Conservation (phyloP, 2,888 invertebrate species). For the Melanotus villosus region DNA sequence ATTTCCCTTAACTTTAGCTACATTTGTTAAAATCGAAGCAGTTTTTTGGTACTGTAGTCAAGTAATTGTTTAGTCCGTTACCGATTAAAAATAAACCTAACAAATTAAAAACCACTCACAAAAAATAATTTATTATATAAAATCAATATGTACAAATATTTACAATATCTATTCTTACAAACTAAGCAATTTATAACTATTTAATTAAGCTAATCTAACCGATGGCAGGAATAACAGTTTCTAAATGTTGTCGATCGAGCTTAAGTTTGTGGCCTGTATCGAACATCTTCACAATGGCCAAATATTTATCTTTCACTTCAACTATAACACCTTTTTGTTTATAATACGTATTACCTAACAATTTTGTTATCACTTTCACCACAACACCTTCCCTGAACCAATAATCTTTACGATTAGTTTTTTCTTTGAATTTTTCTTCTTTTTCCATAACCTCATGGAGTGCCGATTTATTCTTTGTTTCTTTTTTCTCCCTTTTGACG, state of each 20-base stretch:
- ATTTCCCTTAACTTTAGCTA: no score
- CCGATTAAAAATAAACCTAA: no score
- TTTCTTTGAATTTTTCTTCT: constrained; percentile 84
- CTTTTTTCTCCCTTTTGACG: constrained; percentile 52
- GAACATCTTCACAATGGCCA: constrained; percentile 82
- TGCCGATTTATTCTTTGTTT: constrained; percentile 69
- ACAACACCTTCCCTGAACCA: constrained; percentile 90
- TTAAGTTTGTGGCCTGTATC: constrained; percentile 85
- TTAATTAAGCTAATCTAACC: no score
- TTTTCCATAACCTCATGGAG: constrained; percentile 86
- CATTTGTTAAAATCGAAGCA: no score
- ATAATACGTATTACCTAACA: constrained; percentile 89
- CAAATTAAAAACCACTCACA: no score
- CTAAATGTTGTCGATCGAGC: constrained; percentile 90
- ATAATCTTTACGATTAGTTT: constrained; percentile 80
- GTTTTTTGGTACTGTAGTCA: no score
- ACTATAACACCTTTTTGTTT: constrained; percentile 90
- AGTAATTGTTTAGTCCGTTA: no score
- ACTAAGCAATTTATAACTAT: no score
- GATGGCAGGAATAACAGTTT: constrained; percentile 95
- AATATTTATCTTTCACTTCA: constrained; percentile 82
- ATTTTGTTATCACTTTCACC: constrained; percentile 91
- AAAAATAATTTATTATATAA: no score
- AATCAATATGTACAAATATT: no score
- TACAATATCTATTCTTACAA: no score